phyloP scores from a whole-genome alignment of 2,888 invertebrate species.

The Dendrolimus pini region DNA sequence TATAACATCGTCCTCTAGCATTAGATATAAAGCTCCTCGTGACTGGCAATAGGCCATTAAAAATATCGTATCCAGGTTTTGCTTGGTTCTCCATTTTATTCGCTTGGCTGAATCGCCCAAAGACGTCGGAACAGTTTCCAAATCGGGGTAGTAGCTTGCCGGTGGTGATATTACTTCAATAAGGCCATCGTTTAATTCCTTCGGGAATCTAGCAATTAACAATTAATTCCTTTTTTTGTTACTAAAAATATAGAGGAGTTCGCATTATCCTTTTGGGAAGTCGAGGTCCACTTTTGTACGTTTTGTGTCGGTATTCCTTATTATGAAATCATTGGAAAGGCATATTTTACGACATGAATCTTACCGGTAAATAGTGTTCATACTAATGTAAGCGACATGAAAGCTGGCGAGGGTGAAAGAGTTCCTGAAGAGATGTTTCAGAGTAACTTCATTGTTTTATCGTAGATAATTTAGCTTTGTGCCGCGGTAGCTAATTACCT shows the following conservation, averaged over 20 bases:
- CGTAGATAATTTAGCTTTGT: too few relatives aligned
- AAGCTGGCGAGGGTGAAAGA: too few relatives aligned
- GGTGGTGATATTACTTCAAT: slow-evolving; percentile 94
- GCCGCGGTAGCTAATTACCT: too few relatives aligned
- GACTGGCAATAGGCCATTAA: slow-evolving; percentile 95
- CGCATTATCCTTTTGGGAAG: not conserved
- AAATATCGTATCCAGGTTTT: slow-evolving; percentile 95
- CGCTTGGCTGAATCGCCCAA: slow-evolving; percentile 91
- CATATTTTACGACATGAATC: too few relatives aligned
- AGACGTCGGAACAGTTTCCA: slow-evolving; percentile 84
- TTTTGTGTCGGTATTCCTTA: too few relatives aligned
- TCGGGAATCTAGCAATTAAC: slow-evolving; percentile 79
- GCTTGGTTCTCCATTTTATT: slow-evolving; percentile 94
- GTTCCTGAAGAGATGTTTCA: too few relatives aligned
- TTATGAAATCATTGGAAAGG: too few relatives aligned
- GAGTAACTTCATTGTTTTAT: too few relatives aligned
- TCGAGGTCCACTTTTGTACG: too few relatives aligned
- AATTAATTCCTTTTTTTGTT: not conserved
- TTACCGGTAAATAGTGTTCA: too few relatives aligned
- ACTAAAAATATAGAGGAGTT: not conserved
- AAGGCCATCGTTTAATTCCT: slow-evolving; percentile 85
- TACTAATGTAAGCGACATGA: too few relatives aligned
- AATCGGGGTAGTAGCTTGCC: slow-evolving; percentile 90
- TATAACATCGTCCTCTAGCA: slow-evolving; percentile 96
- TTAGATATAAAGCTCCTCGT: slow-evolving; percentile 92